Percentiles rank a stretch among this genome's conserved stretches.
Evolutionary conservation across 1,140 invertebrate genomes (phyloP).

Genomic region (Pogonus chalceus): DNA sequence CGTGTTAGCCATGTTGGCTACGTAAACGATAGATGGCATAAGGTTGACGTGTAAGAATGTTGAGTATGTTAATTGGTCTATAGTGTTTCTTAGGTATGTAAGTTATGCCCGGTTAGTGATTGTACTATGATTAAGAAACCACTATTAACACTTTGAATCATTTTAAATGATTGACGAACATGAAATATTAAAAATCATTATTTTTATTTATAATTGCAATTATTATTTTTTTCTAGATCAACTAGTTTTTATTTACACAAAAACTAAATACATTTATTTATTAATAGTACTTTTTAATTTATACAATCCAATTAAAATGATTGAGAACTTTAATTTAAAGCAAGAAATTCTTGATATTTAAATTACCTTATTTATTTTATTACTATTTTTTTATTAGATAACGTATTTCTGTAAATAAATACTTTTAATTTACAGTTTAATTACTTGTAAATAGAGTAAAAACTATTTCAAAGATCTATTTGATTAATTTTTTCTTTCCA

Average conservation of each 20-base stretch:
- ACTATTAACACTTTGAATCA: neutral
- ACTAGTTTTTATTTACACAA: neutral
- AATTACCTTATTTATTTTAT: too few species aligned
- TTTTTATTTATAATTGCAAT: neutral
- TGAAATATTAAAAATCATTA: neutral
- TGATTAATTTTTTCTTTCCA: too few species aligned
- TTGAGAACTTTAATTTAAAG: too few species aligned
- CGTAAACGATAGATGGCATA: neutral
- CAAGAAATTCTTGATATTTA: too few species aligned
- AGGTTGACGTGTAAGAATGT: neutral
- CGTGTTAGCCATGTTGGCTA: neutral
- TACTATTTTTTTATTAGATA: too few species aligned
- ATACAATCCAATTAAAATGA: neutral
- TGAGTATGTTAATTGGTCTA: slow-evolving; percentile 1
- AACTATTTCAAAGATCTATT: too few species aligned
- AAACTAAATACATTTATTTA: neutral
- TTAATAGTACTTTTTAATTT: neutral
- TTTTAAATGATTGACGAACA: neutral
- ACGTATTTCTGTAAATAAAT: too few species aligned
- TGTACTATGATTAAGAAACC: neutral
- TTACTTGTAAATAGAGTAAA: too few species aligned
- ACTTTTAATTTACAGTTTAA: too few species aligned
- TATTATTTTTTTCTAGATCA: neutral
- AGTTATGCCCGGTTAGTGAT: slow-evolving; percentile 1
- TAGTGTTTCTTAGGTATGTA: neutral